Evolutionary conservation across 37 sponge, comb jelly and placozoan species (phyloP), one percentile per base, ranked within the genome.

Genomic region (Chondrosia reniformis): DNA sequence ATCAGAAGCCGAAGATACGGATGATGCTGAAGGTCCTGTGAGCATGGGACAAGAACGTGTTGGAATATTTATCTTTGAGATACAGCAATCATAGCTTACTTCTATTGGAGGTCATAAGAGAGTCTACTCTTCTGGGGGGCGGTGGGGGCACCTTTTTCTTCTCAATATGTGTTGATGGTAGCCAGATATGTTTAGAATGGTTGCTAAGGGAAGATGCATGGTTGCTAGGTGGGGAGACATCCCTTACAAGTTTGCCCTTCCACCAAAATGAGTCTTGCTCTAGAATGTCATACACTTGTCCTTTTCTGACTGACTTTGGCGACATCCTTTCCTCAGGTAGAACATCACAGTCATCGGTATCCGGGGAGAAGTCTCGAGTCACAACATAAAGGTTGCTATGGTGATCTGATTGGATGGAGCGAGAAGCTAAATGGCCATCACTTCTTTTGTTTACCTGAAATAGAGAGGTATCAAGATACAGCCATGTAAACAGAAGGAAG

Each of bases 261-360:
- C 91, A 90, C 91, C 91, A 89, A 56, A 77, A 80, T 39, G 85
- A 76, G 8, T 40, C 37, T 6, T 49, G 40, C 44, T 81, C 78
- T 1, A 84, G 6, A 33, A 89, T 57, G 7, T 89, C 89, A 77
- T 57, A 89, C 5, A 86, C 72, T 34, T 69, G 72, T 19, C 72
- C 72, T 44, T 69, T 69, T 21, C 72, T 41, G 22, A 69, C 24
- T 0, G 72, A 25, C 72, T 69, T 69, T 1, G 72, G 72, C 24
- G 72, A 69, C 72, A 69, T 69, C 43, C 72, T 37, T 44, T 69
- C 72, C 44, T 69, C 72, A 9, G 72, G 72, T 3, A 69, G 39
- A 24, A 69, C 44, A 19, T 69, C 72, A 2, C 32, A 69, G 12
- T 69, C 72, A 34, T 69, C 72, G 27, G n/a, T 56, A 19, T 69